Percentiles rank a stretch among this genome's conserved stretches.
Conservation (phyloP, 2,888 invertebrate genomes). For the Trypoxylon attenuatum region DNA sequence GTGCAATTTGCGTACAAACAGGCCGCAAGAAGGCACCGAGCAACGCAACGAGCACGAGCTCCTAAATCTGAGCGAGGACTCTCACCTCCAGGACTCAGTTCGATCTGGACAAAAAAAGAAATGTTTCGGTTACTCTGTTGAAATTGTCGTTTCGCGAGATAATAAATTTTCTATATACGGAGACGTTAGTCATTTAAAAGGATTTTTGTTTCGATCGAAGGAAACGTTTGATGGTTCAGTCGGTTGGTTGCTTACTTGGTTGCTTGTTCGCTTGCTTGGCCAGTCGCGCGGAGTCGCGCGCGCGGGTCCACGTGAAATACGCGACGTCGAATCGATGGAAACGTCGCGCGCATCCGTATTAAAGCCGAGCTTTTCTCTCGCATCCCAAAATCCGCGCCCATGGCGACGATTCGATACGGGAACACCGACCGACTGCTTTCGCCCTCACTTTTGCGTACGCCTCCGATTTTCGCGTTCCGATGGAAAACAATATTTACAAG, state of each 20-base stretch:
- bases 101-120: not conserved
- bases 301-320: conserved; percentile 52
- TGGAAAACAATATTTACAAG: no score
- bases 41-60: conserved; percentile 65
- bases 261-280: no score
- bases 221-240: conserved; percentile 41
- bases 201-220: conserved; percentile 50
- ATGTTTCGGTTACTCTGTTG: no score
- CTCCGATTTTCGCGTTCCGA: no score
- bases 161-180: no score
- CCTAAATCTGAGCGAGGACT: conserved; percentile 39
- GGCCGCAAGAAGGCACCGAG: conserved; percentile 71
- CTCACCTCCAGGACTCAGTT: no score
- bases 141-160: no score
- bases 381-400: conserved; percentile 19
- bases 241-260: not conserved
- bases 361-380: conserved; percentile 57
- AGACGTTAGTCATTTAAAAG: no score
- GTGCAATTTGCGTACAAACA: conserved; percentile 64
- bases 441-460: no score
- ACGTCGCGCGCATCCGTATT: conserved; percentile 67
- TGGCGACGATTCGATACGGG: not conserved
- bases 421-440: no score
- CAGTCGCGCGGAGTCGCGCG: no score
- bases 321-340: conserved; percentile 64